Percentiles rank a stretch among this genome's conserved stretches.
Conservation (phyloP, 2,113 vertebrate species). For the Varanus salvator region DNA sequence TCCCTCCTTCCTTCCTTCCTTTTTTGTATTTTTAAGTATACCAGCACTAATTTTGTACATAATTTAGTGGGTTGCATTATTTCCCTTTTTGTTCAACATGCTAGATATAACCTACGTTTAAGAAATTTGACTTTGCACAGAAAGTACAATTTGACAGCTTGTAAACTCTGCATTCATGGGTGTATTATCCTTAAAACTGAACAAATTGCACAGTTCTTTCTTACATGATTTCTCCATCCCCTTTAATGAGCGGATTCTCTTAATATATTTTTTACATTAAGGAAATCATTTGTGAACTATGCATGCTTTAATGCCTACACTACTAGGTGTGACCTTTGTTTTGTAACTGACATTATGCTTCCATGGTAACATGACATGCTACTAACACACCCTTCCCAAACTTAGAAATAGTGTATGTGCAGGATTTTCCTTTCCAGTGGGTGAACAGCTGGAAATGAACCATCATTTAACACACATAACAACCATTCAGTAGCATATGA, state of each 20-base stretch:
- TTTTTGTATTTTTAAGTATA: conserved; percentile 4
- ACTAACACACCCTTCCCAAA: conserved; percentile 36
- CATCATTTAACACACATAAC: neutral
- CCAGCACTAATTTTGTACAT: neutral
- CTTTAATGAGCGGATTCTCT: conserved; percentile 2
- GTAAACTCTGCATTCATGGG: conserved; percentile 23
- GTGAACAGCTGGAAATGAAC: conserved; percentile 1
- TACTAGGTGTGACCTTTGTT: conserved; percentile 50
- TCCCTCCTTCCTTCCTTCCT: neutral
- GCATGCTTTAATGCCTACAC: neutral
- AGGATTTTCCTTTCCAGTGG: conserved; percentile 45
- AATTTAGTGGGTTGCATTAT: neutral
- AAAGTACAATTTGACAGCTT: conserved; percentile 1
- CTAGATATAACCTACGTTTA: conserved; percentile 10
- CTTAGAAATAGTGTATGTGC: neutral
- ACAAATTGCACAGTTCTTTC: conserved; percentile 28
- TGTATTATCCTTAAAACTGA: conserved; percentile 38
- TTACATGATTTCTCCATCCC: conserved; percentile 14
- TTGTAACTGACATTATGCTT: neutral
- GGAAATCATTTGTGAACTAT: conserved; percentile 48
- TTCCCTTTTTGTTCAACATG: neutral
- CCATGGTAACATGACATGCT: conserved; percentile 43
- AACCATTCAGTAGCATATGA: conserved; percentile 40
- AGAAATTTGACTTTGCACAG: neutral
- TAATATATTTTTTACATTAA: conserved; percentile 28